Conservation (phyloP, 2,113 vertebrate genomes). For the Isurus oxyrinchus region DNA sequence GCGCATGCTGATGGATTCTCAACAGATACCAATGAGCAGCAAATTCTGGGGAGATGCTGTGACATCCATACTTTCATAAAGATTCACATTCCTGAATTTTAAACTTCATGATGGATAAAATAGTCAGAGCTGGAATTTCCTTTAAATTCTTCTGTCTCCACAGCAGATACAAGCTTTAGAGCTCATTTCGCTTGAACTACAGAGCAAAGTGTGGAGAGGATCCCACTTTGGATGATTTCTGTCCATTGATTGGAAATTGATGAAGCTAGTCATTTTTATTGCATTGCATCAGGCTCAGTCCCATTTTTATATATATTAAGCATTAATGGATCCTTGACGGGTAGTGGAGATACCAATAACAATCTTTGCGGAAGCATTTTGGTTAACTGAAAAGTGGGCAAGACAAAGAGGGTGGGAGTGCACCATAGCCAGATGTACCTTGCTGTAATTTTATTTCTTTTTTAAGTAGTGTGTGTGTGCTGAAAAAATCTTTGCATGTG, state of each 20-base stretch:
- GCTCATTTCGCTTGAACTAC: not conserved
- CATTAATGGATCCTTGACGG: not conserved
- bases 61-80: not conserved
- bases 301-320: not conserved
- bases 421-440: not conserved
- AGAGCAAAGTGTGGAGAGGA: not conserved
- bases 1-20: not conserved
- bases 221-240: not conserved
- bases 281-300: not conserved
- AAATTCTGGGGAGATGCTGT: not conserved
- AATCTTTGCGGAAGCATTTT: not conserved
- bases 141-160: not conserved
- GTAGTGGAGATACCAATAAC: not conserved
- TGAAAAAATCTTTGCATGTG: conserved; percentile 8
- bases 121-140: not conserved
- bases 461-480: not conserved
- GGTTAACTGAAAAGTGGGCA: not conserved
- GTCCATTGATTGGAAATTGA: not conserved
- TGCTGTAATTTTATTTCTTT: not conserved
- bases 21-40: not conserved
- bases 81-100: not conserved
- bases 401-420: not conserved
- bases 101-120: not conserved
- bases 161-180: not conserved
- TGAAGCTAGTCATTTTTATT: not conserved